These are phyloP conservation scores for Meloidogyne exigua DNA, from an alignment of 1,140 invertebrate species.

Conservation along the genomic window DNA sequence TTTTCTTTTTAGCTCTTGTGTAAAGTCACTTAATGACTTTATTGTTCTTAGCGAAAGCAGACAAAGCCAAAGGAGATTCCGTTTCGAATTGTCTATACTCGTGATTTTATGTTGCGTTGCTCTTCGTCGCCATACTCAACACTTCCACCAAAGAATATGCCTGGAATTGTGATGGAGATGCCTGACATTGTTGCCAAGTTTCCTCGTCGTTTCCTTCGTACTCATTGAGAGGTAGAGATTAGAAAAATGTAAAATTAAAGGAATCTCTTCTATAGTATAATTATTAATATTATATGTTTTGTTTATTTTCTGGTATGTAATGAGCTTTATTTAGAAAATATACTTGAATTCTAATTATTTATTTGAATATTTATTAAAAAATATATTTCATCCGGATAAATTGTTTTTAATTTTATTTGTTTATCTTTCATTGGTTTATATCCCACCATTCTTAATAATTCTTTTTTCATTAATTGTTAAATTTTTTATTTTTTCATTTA, in stretches of 20 bases:
- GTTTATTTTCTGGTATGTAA: no score
- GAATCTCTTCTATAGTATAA: no score
- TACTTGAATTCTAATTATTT: no score
- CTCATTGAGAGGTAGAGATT: not conserved
- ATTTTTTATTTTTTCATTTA: not conserved
- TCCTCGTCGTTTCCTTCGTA: constrained; percentile 6
- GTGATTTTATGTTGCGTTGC: constrained; percentile 14
- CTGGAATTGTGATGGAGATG: constrained; percentile 16
- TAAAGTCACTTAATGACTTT: no score
- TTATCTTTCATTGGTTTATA: no score
- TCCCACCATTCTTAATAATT: no score
- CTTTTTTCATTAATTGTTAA: no score
- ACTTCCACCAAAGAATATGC: constrained; percentile 23
- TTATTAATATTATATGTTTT: no score
- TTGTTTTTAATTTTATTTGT: no score
- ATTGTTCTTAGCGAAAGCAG: not conserved
- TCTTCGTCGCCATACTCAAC: constrained; percentile 9
- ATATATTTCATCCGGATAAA: no score
- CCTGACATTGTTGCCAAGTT: constrained; percentile 13
- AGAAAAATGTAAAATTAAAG: not conserved
- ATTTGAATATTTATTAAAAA: no score
- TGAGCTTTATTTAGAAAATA: no score
- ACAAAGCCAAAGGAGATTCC: not conserved
- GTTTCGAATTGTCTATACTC: constrained; percentile 25
- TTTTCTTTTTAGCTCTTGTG: not conserved